Evolutionary conservation across 2,888 invertebrate genomes (phyloP), one percentile per base, ranked within the genome.

Genomic region (Lithophane semibrunnea): DNA sequence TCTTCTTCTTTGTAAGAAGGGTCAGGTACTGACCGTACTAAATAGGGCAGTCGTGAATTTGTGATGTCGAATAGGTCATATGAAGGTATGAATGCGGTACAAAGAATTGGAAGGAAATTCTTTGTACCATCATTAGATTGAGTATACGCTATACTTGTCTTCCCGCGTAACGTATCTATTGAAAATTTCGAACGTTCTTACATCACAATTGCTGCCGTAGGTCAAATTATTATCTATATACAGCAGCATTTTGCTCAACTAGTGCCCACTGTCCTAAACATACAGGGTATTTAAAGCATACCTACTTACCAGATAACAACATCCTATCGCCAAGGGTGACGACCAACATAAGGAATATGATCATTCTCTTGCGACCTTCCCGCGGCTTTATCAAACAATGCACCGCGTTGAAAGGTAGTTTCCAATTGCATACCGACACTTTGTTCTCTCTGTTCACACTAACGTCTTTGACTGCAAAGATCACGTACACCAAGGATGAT

Each of bases 331-430:
- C 96, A 47, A 97, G 91, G 2, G 94, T 94, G 10, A 98, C 97
- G 56, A 98, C 90, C 97, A 98, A 97, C 92, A 98, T 97, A 77
- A 98, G 95, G 87, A 97, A 92, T 74, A 98, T 97, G 88, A 98
- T 97, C 86, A 96, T 96, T 87, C 97, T 96, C 81, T 97, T 95
- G 88, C 97, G 97, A 72, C 97, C 97, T 4, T 97, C 97, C 1
- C 98, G 97, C 64, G 97, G 94, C 90, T 97, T 97, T 90, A 98
- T 97, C 16, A 98, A 97, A 68, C 97, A 97, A 16, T 96, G 94
- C 74, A 96, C 92, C 1, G 97, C 95, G 69, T 95, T 94, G 16
- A 95, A 89, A 0, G 97, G 96, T 12, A 95, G 89, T 5, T 94
- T 93, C 93, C 97, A 94, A 85, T 96, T 96, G 9, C 96, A 95